Evolutionary conservation across 2,113 vertebrate species (phyloP), one percentile per base, ranked within the genome.

Genomic region (Cathartes aura): DNA sequence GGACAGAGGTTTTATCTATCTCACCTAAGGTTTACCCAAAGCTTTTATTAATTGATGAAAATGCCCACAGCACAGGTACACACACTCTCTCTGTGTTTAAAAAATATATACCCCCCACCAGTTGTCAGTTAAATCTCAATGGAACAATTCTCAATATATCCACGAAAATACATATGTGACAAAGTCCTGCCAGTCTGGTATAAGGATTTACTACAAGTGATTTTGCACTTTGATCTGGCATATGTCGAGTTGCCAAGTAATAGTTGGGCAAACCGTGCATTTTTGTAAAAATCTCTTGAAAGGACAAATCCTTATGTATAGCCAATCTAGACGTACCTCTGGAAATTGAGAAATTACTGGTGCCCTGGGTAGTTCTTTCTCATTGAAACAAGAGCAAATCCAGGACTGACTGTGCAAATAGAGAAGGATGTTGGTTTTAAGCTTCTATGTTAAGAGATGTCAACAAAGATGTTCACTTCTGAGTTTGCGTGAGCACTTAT

Each of bases 21-120:
- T 97, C 50, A 71, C 56, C 52, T 62, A 83, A 67, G 82, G 53
- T 85, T 96, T 90, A 81, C 34, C 48, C 38, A 63, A n/a, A 93
- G 74, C 62, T 90, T 88, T 67, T 90, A 87, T 71, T 95, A 95
- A 96, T 87, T 93, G 88, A 50, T 88, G 52, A 66, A 93, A 91
- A 82, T 72, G 27, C 23, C 15, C 38, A 53, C 36, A 64, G 64
- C 55, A 34, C 34, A 62, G 38, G 83, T 62, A 53, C 17, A 27
- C 5, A 1, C 15, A 5, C 22, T 10, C 17, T 17, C 8, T 59
- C 59, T 43, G 4, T 78, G 7, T 68, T 13, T 42, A 52, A 87
- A 74, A 74, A 94, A 52, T 48, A 38, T 8, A 38, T 21, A 45
- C 7, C 12, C 9, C n/a, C n/a, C 52, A 38, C 21, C 27, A 66